Evolutionary conservation across 1,140 invertebrate species (phyloP).

Genomic region (Venturia canescens): DNA sequence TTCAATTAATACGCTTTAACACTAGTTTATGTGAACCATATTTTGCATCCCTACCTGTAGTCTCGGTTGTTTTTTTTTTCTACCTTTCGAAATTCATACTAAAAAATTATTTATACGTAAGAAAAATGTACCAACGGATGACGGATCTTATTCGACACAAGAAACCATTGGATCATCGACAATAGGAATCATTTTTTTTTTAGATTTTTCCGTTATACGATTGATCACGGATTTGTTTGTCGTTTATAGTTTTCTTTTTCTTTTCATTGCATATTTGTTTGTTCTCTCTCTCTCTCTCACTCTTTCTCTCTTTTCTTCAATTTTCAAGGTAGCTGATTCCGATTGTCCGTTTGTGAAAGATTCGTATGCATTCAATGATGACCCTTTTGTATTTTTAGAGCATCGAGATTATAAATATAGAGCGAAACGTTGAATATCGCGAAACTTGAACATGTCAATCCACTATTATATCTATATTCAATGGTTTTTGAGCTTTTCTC

Average conservation of each 20-base stretch:
- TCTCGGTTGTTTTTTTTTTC: constrained; percentile 47
- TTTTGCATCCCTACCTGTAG: constrained; percentile 63
- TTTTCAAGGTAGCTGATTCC: constrained; percentile 5
- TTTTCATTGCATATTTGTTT: no score
- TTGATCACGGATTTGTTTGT: background rate
- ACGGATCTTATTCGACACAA: constrained; percentile 18
- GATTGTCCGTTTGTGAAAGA: constrained; percentile 32
- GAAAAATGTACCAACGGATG: constrained; percentile 8
- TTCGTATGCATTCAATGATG: background rate
- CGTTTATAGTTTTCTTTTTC: constrained; percentile 16
- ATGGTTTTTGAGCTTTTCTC: constrained; percentile 14
- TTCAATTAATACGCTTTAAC: constrained; percentile 50
- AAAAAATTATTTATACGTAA: constrained; percentile 23
- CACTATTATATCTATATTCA: background rate
- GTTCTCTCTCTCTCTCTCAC: no score
- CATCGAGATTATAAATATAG: constrained; percentile 15
- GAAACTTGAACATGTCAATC: background rate
- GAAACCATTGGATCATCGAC: constrained; percentile 20
- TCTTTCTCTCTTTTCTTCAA: constrained; percentile 32
- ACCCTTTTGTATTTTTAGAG: constrained; percentile 9
- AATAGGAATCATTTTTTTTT: constrained; percentile 29
- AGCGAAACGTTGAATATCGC: background rate
- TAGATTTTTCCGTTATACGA: background rate
- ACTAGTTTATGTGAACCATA: constrained; percentile 61
- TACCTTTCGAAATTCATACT: constrained; percentile 54